Conservation (phyloP, 2,797 vertebrate species). For the Scomberomorus guttatus region DNA sequence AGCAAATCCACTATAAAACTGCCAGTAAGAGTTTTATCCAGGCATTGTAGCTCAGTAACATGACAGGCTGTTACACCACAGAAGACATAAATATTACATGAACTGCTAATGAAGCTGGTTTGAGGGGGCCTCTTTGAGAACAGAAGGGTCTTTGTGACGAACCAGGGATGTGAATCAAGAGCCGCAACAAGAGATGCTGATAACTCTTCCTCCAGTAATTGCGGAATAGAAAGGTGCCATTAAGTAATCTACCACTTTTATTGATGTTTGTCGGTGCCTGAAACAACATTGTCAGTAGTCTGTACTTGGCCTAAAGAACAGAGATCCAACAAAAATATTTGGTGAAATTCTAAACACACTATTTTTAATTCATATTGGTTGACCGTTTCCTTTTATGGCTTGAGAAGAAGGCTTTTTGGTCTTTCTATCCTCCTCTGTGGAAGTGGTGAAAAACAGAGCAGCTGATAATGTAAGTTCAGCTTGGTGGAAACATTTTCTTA, state of each 20-base stretch:
- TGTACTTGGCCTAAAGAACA: background rate
- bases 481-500: background rate
- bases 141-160: conserved; percentile 33
- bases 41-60: conserved; percentile 1
- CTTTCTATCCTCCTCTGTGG: background rate
- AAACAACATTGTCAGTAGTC: background rate
- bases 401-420: background rate
- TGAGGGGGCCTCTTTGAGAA: conserved; percentile 4
- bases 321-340: conserved; percentile 5
- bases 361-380: background rate
- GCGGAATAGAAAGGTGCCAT: background rate
- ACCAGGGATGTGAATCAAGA: conserved; percentile 14
- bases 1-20: background rate
- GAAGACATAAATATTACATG: conserved; percentile 30
- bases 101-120: conserved; percentile 8
- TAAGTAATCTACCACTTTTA: background rate
- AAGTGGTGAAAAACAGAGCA: background rate
- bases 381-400: conserved; percentile 12
- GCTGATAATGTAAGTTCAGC: background rate
- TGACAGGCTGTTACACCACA: background rate
- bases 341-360: background rate
- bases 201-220: background rate
- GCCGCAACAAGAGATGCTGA: conserved; percentile 18
- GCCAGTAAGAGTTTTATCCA: background rate
- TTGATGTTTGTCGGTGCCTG: background rate